Evolutionary conservation across 2,888 invertebrate species (phyloP).

Genomic region (Podabrus alpinus): DNA sequence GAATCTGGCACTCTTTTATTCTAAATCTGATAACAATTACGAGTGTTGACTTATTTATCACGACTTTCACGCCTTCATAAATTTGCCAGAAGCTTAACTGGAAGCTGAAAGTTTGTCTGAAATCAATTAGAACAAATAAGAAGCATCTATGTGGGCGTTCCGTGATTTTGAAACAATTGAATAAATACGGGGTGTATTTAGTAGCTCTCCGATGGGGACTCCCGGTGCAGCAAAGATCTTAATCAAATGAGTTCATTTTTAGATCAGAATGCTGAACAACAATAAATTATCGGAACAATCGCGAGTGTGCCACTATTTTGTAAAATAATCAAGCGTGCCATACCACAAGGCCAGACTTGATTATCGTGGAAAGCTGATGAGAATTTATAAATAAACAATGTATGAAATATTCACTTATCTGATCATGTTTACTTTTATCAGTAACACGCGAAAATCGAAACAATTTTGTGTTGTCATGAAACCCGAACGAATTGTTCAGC

Average conservation of each 20-base stretch:
- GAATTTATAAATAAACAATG: neutral
- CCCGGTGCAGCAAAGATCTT: neutral
- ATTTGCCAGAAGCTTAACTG: neutral
- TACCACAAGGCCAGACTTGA: neutral
- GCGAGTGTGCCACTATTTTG: neutral
- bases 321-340: neutral
- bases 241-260: neutral
- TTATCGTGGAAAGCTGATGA: neutral
- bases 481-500: neutral
- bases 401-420: neutral
- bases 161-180: neutral
- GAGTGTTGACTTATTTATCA: neutral
- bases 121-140: neutral
- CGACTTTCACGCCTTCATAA: neutral
- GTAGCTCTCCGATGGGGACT: neutral
- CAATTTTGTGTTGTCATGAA: neutral
- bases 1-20: neutral
- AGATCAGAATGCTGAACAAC: neutral
- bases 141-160: neutral
- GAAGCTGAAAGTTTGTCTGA: neutral
- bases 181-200: no score
- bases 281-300: neutral
- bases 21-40: neutral
- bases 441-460: neutral
- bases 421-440: neutral